These are phyloP conservation scores for Lepus timidus DNA, from an alignment of 2,113 vertebrate species.

Conservation along the genomic window DNA sequence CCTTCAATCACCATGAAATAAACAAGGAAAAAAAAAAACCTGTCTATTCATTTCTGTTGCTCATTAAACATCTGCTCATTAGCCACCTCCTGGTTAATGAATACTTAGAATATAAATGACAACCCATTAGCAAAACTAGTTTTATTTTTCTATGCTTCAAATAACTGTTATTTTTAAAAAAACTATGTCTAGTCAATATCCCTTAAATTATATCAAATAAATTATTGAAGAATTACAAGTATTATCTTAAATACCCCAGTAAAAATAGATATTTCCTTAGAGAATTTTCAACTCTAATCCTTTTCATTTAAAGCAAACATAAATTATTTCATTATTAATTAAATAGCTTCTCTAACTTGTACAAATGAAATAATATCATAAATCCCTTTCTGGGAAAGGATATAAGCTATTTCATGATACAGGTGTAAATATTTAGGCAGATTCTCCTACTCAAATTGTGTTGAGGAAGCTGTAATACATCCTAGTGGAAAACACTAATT, in stretches of 20 bases:
- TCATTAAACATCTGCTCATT: slow-evolving; percentile 79
- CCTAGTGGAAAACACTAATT: background rate
- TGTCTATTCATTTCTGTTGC: slow-evolving; percentile 53
- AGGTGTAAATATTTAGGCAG: background rate
- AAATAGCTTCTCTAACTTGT: background rate
- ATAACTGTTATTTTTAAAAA: slow-evolving; percentile 23
- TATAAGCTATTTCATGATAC: background rate
- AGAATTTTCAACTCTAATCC: background rate
- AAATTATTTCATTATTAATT: slow-evolving; percentile 5
- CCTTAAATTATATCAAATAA: slow-evolving; percentile 19
- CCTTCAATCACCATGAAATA: slow-evolving; percentile 52
- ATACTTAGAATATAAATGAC: slow-evolving; percentile 65
- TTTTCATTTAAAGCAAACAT: slow-evolving; percentile 41
- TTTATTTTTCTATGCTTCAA: slow-evolving; percentile 64
- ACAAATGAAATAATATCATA: background rate
- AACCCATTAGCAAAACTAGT: slow-evolving; percentile 66
- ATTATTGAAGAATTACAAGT: slow-evolving; percentile 30
- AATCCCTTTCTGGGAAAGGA: background rate
- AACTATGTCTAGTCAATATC: slow-evolving; percentile 16
- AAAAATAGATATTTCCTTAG: slow-evolving; percentile 14
- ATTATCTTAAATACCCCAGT: slow-evolving; percentile 9
- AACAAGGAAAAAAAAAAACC: background rate
- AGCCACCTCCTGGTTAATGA: slow-evolving; percentile 76
- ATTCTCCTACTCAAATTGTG: background rate
- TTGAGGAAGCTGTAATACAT: background rate